phyloP scores from a whole-genome alignment of 2,888 invertebrate genomes.

The Drosophila austrosaltans region DNA sequence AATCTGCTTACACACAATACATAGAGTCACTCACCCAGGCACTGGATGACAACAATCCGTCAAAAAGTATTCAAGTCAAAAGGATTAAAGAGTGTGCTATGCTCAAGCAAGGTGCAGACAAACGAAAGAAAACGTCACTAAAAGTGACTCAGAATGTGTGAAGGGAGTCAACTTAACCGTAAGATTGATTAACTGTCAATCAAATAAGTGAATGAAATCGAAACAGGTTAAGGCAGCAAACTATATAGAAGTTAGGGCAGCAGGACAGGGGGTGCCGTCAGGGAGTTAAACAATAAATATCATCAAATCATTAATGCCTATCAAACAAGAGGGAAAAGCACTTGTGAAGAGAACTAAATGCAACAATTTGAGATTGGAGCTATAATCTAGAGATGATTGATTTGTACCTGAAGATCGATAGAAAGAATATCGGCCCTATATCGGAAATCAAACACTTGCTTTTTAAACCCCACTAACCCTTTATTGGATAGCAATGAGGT shows the following conservation, averaged over 20 bases:
- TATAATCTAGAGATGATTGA: constrained; percentile 18
- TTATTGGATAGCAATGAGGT: no score
- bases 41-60: constrained; percentile 69
- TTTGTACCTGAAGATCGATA: neutral
- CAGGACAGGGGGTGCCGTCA: neutral
- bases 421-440: no score
- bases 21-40: constrained; percentile 39
- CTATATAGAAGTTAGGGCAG: neutral
- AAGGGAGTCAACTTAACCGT: constrained; percentile 62
- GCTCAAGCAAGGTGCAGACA: constrained; percentile 38
- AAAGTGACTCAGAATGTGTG: constrained; percentile 64
- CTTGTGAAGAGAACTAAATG: constrained; percentile 23
- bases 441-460: no score
- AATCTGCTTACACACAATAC: constrained; percentile 67
- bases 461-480: no score
- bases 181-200: constrained; percentile 79
- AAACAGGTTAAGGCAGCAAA: constrained; percentile 58
- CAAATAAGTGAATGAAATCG: constrained; percentile 66
- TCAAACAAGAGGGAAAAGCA: constrained; percentile 17
- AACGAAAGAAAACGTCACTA: constrained; percentile 52
- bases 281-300: constrained; percentile 52
- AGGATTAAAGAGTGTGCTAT: constrained; percentile 62
- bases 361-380: constrained; percentile 35
- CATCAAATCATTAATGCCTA: constrained; percentile 64
- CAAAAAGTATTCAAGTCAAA: constrained; percentile 68